Evolutionary conservation across 2,888 invertebrate genomes (phyloP), one percentile per base, ranked within the genome.

Genomic region (Diachrysia chrysitis): DNA sequence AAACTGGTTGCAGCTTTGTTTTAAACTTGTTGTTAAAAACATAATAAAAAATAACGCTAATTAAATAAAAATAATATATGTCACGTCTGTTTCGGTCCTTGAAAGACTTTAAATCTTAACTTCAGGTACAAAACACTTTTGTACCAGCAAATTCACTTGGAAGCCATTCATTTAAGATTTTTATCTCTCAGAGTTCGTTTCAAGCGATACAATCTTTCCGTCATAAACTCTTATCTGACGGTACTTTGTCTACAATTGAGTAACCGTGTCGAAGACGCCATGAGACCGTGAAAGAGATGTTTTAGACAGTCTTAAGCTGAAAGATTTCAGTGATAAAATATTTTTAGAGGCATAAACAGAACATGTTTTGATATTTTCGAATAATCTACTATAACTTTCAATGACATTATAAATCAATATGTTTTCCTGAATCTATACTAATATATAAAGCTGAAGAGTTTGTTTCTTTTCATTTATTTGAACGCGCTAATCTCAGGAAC

Each of bases 221-320:
- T 76, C 70, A 79, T 76, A 81, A 76, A 79, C 67, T 73, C 67
- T 71, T 69, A 76, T 73, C 79, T 66, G 58, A 70, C 63, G 71
- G 72, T 64, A 71, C 69, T 79, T 73, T 76, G 76, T 79, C 73
- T 73, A 73, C 69, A 66, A 70, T 66, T 69, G 70, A 79, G 67
- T 67, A 76, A 64, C 73, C 62, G 67, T 67, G 63, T 71, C 60
- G 62, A 63, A 73, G 73, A 66, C 57, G 68, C 63, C 60, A 66
- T 57, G 69, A 76, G 65, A 58, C 62, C 67, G 62, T 75, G 74
- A 69, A 78, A 79, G 69, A 69, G 82, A 79, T 79, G 76, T 57
- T 61, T 64, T 61, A 59, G 51, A 61, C 60, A 51, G 67, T 32
- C 55, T 60, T 54, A 51, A 51, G 21, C 21, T 48, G 19, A 51